Evolutionary conservation across 1,140 invertebrate species (phyloP), one percentile per base, ranked within the genome.

Genomic region (Oedothorax gibbosus): DNA sequence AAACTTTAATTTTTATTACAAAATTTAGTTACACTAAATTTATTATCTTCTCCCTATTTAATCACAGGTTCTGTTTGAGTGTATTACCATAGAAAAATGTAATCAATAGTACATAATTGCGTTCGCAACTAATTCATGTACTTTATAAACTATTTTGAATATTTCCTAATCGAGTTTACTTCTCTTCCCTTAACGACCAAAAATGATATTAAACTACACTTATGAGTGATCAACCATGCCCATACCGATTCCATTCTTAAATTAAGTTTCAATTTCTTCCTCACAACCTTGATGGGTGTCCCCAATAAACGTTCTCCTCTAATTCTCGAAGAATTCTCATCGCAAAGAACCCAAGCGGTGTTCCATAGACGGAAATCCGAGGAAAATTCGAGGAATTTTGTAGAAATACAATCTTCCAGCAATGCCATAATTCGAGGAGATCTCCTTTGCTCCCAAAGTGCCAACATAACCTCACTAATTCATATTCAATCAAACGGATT

Each of bases 401-500:
- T 49, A 5, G 51, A 49, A 51, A 68, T 15, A 53, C 69, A 82
- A 73, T 82, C 73, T 82, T 82, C 57, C 35, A 64, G 18, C 49
- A 57, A 35, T 20, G 50, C 14, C 80, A 82, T 82, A 82, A 82
- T 82, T 82, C 18, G 35, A 20, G n/a, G 56, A 35, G 53, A 15
- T 11, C 12, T 49, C 68, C 69, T 50, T 20, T 50, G 14, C 51
- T 54, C 21, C 56, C 5, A n/a, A n/a, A 5, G 5, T 35, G 35
- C 35, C 35, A 35, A 35, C 35, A 35, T 35, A 18, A 71, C 80
- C 57, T 60, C 80, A 64, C 80, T 82, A 82, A 82, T 82, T 82
- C 80, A 73, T 82, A 82, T 82, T 82, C 73, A 57, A 82, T 82
- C 53, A 62, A 35, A 64, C 35, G 65, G 57, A 49, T 64, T 82